phyloP scores from a whole-genome alignment of 2,888 invertebrate genomes.

The Thecocarcelia acutangulata region DNA sequence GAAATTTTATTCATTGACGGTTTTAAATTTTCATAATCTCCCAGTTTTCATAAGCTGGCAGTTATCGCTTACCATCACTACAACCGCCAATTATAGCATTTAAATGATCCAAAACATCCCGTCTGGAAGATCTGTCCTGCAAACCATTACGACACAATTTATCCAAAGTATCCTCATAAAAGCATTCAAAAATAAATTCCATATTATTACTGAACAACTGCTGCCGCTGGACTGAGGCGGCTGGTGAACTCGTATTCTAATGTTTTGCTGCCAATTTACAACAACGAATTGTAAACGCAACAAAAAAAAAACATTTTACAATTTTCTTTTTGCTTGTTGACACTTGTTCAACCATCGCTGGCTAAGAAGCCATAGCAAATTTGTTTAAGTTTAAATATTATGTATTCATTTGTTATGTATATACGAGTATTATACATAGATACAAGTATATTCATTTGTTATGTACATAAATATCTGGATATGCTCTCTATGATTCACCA shows the following conservation, averaged over 20 bases:
- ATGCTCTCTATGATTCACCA: no score
- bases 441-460: neutral
- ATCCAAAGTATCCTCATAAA: conserved; percentile 89
- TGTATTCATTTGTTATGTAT: conserved; percentile 5
- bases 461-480: neutral
- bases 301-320: conserved; percentile 17
- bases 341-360: conserved; percentile 19
- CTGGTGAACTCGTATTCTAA: conserved; percentile 4
- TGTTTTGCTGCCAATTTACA: conserved; percentile 15
- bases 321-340: conserved; percentile 12
- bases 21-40: neutral
- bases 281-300: conserved; percentile 8
- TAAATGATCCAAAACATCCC: conserved; percentile 89
- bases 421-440: neutral
- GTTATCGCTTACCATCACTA: conserved; percentile 76
- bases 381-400: conserved; percentile 13
- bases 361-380: conserved; percentile 47
- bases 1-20: conserved; percentile 4
- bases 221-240: neutral
- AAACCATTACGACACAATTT: conserved; percentile 88
- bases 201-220: conserved; percentile 80
- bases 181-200: conserved; percentile 90
- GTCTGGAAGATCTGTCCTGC: conserved; percentile 87
- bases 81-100: conserved; percentile 90
- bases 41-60: neutral